Evolutionary conservation across 2,888 invertebrate genomes (phyloP).

Genomic region (Drosophila pseudotakahashii): DNA sequence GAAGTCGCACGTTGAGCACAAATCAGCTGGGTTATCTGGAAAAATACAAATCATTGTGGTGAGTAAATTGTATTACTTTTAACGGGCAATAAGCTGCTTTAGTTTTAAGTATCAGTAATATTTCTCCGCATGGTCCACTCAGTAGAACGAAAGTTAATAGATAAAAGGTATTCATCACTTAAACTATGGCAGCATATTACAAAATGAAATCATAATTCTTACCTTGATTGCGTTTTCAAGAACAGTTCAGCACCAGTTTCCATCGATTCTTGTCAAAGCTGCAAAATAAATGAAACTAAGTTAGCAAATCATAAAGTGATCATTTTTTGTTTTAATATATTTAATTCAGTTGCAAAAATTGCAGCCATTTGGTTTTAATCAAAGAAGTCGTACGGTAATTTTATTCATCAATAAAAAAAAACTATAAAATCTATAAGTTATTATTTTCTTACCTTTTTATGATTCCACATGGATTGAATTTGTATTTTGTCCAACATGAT

Average conservation of each 20-base stretch:
- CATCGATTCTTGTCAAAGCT: slow-evolving; percentile 3
- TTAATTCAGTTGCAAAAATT: slow-evolving; percentile 65
- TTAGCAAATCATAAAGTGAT: slow-evolving; percentile 4
- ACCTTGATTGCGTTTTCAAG: slow-evolving; percentile 3
- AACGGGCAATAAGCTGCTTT: background rate
- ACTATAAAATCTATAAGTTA: background rate
- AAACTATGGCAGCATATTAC: background rate
- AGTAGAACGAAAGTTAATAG: slow-evolving; percentile 76
- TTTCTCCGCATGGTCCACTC: slow-evolving; percentile 69
- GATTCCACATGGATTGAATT: background rate
- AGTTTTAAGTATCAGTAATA: slow-evolving; percentile 47
- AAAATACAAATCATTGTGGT: background rate
- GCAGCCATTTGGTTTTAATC: slow-evolving; percentile 70
- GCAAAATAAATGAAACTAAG: slow-evolving; percentile 13
- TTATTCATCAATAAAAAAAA: slow-evolving; percentile 53
- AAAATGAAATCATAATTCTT: background rate
- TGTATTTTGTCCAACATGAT: background rate
- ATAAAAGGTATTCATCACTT: slow-evolving; percentile 64
- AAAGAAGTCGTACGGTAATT: slow-evolving; percentile 69
- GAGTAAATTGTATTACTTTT: background rate
- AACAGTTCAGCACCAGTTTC: accelerated
- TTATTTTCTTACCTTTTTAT: slow-evolving; percentile 30
- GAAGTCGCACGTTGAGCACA: background rate
- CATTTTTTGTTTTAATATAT: background rate
- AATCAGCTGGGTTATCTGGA: slow-evolving; percentile 9